A percentile compares a stretch with the other conserved stretches of the same genome.
phyloP scores from a whole-genome alignment of 2,797 vertebrate genomes.

The Cossypha caffra region DNA sequence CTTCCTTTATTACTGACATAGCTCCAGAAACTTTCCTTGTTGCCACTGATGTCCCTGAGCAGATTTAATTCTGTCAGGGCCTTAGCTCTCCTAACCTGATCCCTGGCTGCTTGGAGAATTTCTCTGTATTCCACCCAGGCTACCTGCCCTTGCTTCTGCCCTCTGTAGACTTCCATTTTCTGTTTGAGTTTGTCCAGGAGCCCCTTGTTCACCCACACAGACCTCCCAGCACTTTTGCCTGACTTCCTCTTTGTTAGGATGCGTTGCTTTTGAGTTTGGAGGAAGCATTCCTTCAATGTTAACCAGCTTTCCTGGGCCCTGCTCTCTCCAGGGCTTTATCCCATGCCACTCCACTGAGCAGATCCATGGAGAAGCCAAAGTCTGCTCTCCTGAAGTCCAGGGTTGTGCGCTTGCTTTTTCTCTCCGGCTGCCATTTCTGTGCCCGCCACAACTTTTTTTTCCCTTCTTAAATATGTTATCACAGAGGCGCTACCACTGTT shows the following conservation, averaged over 20 bases:
- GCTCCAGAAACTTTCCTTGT: not conserved
- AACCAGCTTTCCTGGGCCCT: not conserved
- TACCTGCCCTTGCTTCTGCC: not conserved
- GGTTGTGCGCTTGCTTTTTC: not conserved
- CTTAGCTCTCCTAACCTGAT: not conserved
- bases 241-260: not conserved
- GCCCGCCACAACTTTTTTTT: too few species aligned
- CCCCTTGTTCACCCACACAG: not conserved
- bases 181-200: not conserved
- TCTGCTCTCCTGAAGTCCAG: not conserved
- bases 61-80: not conserved
- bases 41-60: not conserved
- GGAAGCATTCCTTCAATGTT: not conserved
- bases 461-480: too few species aligned
- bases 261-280: not conserved
- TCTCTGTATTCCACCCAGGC: not conserved
- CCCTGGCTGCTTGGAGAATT: not conserved
- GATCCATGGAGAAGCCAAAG: not conserved
- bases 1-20: not conserved
- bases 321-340: not conserved
- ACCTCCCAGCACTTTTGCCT: not conserved
- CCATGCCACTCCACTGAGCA: not conserved
- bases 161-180: not conserved
- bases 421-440: too few species aligned
- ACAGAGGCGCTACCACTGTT: too few species aligned